These are phyloP conservation scores for Propsilocerus akamusi DNA, from an alignment of 1,140 invertebrate species.

Conservation along the genomic window DNA sequence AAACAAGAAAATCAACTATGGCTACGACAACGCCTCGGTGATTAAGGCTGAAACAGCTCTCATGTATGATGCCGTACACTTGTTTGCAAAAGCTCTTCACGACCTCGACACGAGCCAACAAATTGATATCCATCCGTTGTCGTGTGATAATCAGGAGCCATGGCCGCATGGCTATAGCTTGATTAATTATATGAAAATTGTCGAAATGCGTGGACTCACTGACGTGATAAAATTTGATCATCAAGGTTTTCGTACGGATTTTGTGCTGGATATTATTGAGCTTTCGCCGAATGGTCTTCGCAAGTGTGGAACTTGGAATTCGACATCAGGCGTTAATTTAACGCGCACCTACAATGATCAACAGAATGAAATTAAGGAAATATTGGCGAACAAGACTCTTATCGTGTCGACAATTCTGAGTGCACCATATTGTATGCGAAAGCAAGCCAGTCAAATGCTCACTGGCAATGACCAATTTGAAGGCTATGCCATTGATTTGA, in stretches of 20 bases:
- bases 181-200: slow-evolving; percentile 96
- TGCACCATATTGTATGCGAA: slow-evolving; percentile 80
- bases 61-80: slow-evolving; percentile 86
- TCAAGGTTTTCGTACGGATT: slow-evolving; percentile 80
- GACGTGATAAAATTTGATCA: slow-evolving; percentile 89
- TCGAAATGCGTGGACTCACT: slow-evolving; percentile 79
- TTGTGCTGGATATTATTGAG: slow-evolving; percentile 78
- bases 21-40: neutral
- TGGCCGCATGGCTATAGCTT: slow-evolving; percentile 90
- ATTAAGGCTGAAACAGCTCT: slow-evolving; percentile 82
- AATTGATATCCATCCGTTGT: slow-evolving; percentile 71
- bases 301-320: slow-evolving; percentile 80
- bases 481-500: slow-evolving; percentile 72
- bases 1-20: neutral
- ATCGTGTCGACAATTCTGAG: slow-evolving; percentile 83
- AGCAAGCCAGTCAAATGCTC: slow-evolving; percentile 58
- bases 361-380: slow-evolving; percentile 66
- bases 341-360: slow-evolving; percentile 69
- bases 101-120: slow-evolving; percentile 78
- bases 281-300: slow-evolving; percentile 59
- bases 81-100: slow-evolving; percentile 85
- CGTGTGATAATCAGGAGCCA: slow-evolving; percentile 75
- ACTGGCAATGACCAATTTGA: slow-evolving; percentile 75
- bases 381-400: slow-evolving; percentile 81
- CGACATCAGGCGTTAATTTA: slow-evolving; percentile 73